phyloP scores from a whole-genome alignment of 1,140 invertebrate species.

The Sarcophaga bullata region DNA sequence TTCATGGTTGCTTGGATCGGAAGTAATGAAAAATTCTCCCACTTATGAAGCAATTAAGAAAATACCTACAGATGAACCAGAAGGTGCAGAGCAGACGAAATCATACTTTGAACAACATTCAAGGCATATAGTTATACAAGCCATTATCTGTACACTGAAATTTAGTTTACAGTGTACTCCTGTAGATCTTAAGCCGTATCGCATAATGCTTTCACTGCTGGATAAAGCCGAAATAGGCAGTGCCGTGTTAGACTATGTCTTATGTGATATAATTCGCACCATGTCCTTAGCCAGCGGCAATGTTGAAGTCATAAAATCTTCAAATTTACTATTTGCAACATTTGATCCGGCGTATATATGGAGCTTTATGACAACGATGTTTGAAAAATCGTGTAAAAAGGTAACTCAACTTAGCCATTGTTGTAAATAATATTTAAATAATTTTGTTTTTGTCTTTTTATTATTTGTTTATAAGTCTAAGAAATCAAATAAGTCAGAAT shows the following conservation, averaged over 20 bases:
- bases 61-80: constrained; percentile 52
- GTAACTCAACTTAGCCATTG: constrained; percentile 45
- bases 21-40: constrained; percentile 72
- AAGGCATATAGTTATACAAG: constrained; percentile 74
- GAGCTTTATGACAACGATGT: constrained; percentile 81
- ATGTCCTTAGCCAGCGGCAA: constrained; percentile 64
- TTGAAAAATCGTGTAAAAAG: constrained; percentile 72
- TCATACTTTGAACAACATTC: constrained; percentile 82
- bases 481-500: not conserved
- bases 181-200: constrained; percentile 82
- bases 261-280: constrained; percentile 84
- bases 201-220: constrained; percentile 85
- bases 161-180: constrained; percentile 70
- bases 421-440: not conserved
- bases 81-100: constrained; percentile 59
- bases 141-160: constrained; percentile 73
- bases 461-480: not conserved
- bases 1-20: constrained; percentile 83
- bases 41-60: constrained; percentile 61
- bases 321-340: constrained; percentile 86
- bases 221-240: constrained; percentile 91
- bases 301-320: constrained; percentile 79
- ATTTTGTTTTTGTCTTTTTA: not conserved
- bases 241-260: constrained; percentile 84
- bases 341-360: constrained; percentile 89